A percentile compares a stretch with the other conserved stretches of the same genome.
These are phyloP conservation scores for Eristalis arbustorum DNA, from an alignment of 2,888 invertebrate species.

Conservation along the genomic window DNA sequence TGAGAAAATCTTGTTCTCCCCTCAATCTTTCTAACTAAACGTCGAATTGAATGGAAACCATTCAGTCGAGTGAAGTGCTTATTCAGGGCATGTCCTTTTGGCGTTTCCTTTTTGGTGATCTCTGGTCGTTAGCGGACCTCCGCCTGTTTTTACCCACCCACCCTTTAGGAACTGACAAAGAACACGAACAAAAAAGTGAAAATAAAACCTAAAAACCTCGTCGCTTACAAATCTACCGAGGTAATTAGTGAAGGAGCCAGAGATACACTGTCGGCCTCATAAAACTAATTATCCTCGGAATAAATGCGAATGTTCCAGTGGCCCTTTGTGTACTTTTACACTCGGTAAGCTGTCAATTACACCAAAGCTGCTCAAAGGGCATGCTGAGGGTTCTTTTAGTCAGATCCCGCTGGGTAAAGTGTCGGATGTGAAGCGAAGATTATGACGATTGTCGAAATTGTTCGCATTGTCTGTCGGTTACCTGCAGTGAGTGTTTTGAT, in stretches of 20 bases:
- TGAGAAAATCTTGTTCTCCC: background rate
- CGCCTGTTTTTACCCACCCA: background rate
- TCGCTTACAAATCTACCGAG: background rate
- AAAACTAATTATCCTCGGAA: conserved; percentile 16
- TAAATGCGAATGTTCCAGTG: background rate
- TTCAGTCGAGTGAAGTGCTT: background rate
- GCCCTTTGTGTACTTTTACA: background rate
- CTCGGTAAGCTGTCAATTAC: background rate
- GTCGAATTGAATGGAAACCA: background rate
- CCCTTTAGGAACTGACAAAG: background rate
- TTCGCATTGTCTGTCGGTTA: background rate
- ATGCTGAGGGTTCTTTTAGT: background rate
- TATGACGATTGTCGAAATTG: background rate
- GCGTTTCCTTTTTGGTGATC: background rate
- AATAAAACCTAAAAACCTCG: background rate
- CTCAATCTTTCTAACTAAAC: background rate
- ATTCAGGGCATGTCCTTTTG: background rate
- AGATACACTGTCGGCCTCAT: conserved; percentile 14
- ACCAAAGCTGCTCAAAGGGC: background rate
- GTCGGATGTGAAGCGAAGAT: background rate
- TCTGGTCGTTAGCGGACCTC: background rate
- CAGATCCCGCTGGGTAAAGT: background rate
- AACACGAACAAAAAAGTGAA: background rate
- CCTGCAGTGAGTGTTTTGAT: background rate
- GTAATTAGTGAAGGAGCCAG: conserved; percentile 20